Evolutionary conservation across 2,113 vertebrate genomes (phyloP).

Genomic region (Probosciger aterrimus): DNA sequence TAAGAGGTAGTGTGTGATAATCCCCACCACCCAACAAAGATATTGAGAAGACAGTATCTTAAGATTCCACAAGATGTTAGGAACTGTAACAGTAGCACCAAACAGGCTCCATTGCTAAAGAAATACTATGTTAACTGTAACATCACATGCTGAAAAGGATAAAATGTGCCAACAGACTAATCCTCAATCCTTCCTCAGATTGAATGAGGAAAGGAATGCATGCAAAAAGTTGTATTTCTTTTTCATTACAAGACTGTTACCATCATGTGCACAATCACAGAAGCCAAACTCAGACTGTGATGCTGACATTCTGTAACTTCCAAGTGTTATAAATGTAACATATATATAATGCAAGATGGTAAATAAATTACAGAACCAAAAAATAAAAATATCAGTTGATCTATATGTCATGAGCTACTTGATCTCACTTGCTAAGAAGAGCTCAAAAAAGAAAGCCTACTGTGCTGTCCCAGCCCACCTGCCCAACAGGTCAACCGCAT

Average conservation of each 20-base stretch:
- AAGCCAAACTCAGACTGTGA: not conserved
- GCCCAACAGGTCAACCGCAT: not conserved
- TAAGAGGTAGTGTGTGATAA: not conserved
- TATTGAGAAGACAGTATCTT: not conserved
- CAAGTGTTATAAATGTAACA: not conserved
- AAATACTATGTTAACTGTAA: not conserved
- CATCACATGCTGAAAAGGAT: not conserved
- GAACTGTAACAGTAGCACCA: not conserved
- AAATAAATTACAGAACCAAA: not conserved
- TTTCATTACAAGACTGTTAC: not conserved
- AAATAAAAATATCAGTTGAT: not conserved
- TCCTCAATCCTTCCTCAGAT: not conserved
- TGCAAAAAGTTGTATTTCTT: not conserved
- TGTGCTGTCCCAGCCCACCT: not conserved
- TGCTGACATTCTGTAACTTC: not conserved
- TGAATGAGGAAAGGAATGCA: not conserved
- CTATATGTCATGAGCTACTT: not conserved
- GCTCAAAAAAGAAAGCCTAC: not conserved
- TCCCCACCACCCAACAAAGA: not conserved
- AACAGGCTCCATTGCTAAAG: not conserved
- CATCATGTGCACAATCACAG: not conserved
- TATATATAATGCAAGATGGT: not conserved
- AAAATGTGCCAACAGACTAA: not conserved
- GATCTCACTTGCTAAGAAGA: not conserved
- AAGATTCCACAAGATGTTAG: not conserved